Conservation (phyloP, 2,888 invertebrate genomes). For the Drosophila nr. perissopoda region DNA sequence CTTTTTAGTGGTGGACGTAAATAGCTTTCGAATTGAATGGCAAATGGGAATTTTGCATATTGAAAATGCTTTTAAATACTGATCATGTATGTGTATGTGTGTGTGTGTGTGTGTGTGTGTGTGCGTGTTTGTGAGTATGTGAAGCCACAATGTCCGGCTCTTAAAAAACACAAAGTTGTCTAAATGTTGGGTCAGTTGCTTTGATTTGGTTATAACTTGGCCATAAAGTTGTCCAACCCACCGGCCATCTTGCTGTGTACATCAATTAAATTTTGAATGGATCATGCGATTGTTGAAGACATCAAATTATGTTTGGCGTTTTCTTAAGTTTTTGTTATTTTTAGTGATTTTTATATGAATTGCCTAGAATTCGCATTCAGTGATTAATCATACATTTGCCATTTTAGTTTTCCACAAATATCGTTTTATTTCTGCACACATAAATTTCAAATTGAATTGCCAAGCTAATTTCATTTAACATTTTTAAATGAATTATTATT, state of each 20-base stretch:
- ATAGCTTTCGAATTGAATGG: constrained; percentile 46
- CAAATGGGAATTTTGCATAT: constrained; percentile 34
- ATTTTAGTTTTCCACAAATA: constrained; percentile 26
- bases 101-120: constrained; percentile 1
- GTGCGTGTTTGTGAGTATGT: constrained; percentile 1
- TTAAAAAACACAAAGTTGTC: constrained; percentile 7
- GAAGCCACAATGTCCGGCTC: constrained; percentile 30
- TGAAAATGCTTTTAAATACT: constrained; percentile 31
- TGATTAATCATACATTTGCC: constrained; percentile 4
- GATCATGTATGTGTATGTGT: not conserved
- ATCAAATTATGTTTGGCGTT: constrained; percentile 16
- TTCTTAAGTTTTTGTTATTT: constrained; percentile 11
- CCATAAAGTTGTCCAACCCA: constrained; percentile 24
- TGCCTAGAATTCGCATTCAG: not conserved
- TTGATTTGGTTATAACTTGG: constrained; percentile 43
- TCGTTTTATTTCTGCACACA: constrained; percentile 36
- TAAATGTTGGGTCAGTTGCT: constrained; percentile 31
- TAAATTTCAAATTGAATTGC: constrained; percentile 48
- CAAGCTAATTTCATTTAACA: constrained; percentile 17
- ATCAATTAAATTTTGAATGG: constrained; percentile 19
- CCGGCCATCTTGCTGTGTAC: constrained; percentile 3
- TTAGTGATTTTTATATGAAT: not conserved
- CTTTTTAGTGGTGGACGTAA: constrained; percentile 5
- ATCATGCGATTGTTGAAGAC: constrained; percentile 3
- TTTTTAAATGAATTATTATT: constrained; percentile 39